A percentile compares a stretch with the other conserved stretches of the same genome.
phyloP scores from a whole-genome alignment of 2,113 vertebrate genomes.

The Isichthys henryi region DNA sequence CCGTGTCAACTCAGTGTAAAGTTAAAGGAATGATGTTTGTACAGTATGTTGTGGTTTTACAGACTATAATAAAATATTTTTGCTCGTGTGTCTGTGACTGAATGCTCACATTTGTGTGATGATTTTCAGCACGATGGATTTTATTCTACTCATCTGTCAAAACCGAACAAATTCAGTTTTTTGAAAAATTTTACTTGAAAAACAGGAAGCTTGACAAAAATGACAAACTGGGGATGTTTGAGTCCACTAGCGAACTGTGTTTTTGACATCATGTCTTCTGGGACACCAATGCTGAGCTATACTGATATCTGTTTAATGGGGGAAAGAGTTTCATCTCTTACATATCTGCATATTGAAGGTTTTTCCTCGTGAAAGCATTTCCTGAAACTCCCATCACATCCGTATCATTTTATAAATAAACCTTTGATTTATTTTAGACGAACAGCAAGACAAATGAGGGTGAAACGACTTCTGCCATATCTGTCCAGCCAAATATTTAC shows the following conservation, averaged over 20 bases:
- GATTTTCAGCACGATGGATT: neutral
- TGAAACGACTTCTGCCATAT: neutral
- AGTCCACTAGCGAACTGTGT: neutral
- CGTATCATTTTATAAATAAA: neutral
- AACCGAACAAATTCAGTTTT: neutral
- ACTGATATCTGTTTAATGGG: neutral
- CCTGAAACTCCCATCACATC: neutral
- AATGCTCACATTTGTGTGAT: neutral
- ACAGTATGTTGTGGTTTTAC: neutral
- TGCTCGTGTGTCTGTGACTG: neutral
- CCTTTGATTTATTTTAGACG: neutral
- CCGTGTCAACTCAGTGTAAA: neutral
- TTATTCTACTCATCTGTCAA: neutral
- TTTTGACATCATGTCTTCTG: neutral
- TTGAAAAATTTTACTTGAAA: neutral
- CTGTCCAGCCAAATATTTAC: neutral
- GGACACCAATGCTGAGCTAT: neutral
- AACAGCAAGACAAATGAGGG: neutral
- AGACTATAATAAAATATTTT: neutral
- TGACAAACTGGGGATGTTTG: neutral
- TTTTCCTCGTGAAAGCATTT: neutral
- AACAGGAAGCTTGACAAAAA: neutral
- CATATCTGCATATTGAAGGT: neutral
- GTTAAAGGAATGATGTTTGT: neutral
- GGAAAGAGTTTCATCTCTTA: neutral